Base-by-base conservation (phyloP, 2,113 vertebrate genomes). In the Sylvilagus bachmani region DNA sequence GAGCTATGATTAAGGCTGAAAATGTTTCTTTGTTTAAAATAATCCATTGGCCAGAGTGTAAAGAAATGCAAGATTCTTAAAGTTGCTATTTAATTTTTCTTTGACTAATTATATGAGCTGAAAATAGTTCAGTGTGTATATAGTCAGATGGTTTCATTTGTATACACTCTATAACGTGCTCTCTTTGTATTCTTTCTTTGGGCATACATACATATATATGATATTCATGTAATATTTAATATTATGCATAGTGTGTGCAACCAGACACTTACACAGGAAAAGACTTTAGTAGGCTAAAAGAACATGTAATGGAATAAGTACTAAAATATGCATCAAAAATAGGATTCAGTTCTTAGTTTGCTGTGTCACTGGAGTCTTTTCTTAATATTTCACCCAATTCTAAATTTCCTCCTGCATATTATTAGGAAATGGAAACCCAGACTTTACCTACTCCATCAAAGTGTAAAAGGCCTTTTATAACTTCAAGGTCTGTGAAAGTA, bases 21-120 rank as follows among this genome's bases (percentile, higher is more conserved):
- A 95, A 95, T 88, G 88, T 84, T 73, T 92, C 91, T 95, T 96
- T 92, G 95, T 95, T 92, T 80, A 90, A 93, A 90, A 88, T 61
- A 96, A 95, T 66, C 75, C 75, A 80, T 67, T 78, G 90, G 80
- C 69, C 62, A 55, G 49, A 81, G 77, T 92, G 31, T 73, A 90
- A 91, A 96, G 51, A 95, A 86, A 87, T 36, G 24, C 8, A 69
- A 51, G 31, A 36, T 93, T 91, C 62, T 90, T 86, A 36, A 91
- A 91, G 51, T 95, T 93, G 84, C n/a, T 95, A 49, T 87, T 95
- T 89, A 64, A 89, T 95, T 96, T 71, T 86, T 64, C 79, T 95
- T 90, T 31, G 13, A 51, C 81, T 86, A 86, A 77, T 67, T 86
- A 91, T 86, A 93, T 73, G 70, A 86, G 67, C 79, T 78, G 86